Evolutionary conservation across 2,797 vertebrate species (phyloP), one percentile per base, ranked within the genome.

Genomic region (Eurystomus glaucurus): DNA sequence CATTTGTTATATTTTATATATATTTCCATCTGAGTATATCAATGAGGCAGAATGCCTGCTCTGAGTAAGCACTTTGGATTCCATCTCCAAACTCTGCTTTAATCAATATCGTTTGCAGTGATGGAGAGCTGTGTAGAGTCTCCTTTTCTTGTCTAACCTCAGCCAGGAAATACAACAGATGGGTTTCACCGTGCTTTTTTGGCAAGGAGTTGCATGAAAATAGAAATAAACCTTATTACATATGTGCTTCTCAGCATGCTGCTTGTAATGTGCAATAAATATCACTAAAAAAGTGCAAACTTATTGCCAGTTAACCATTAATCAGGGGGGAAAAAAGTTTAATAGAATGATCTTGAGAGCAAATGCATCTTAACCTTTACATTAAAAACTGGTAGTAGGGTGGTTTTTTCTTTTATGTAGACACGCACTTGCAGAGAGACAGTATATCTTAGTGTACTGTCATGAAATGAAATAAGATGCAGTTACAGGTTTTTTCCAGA

Each of bases 151-250:
- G 81, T 93, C 89, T 85, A 88, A 95, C 94, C 91, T 93, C 68
- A 78, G 87, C 81, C 14, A 90, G 96, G 91, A 91, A 96, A 93
- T 75, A 95, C 72, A 90, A 88, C 97, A 97, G 95, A 97, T 95
- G 96, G 95, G 65, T 84, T 95, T 97, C 89, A 72, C 89, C n/a
- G 21, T 83, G 85, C 12, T 71, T 83, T 97, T 95, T 77, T 97
- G 96, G 96, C 96, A 95, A 90, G 65, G 72, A 94, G 18, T 64
- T 85, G 71, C 93, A 93, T 51, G 87, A 83, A 95, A 97, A 90
- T 95, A 93, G 96, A 97, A 95, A 88, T 95, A 71, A 95, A 93
- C 91, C 82, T 96, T 86, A 88, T 95, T 97, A 87, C 88, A 91
- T 95, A 94, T 85, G 87, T 95, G 91, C 89, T 78, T 85, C 95